Percentiles rank a stretch among this genome's conserved stretches.
Evolutionary conservation across 2,113 vertebrate species (phyloP).

Genomic region (Cavia aperea): DNA sequence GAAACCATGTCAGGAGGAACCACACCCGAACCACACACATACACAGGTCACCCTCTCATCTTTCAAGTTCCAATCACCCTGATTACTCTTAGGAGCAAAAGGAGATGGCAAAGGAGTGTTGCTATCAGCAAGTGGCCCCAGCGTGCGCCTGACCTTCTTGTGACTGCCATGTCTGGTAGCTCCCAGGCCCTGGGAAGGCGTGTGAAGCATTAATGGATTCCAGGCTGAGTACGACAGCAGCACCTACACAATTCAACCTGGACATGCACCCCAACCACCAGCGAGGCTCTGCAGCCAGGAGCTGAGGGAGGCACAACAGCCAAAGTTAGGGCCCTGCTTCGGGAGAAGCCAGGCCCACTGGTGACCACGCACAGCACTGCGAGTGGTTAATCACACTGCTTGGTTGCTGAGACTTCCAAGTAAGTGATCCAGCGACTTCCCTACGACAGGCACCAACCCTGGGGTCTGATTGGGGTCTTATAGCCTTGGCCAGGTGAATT

Average conservation of each 20-base stretch:
- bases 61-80: neutral
- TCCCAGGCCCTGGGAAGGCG: neutral
- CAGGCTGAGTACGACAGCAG: neutral
- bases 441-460: neutral
- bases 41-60: neutral
- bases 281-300: neutral
- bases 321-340: neutral
- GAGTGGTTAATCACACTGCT: neutral
- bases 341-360: neutral
- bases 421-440: neutral
- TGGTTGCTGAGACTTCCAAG: neutral
- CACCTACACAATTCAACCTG: slow-evolving; percentile 31
- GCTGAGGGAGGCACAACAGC: neutral
- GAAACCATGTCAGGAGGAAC: neutral
- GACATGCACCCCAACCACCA: neutral
- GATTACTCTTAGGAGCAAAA: neutral
- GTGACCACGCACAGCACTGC: neutral
- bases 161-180: slow-evolving; percentile 30
- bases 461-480: neutral
- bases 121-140: neutral
- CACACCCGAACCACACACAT: neutral
- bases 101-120: neutral
- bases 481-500: neutral
- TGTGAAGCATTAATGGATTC: slow-evolving; percentile 15
- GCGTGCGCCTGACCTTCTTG: neutral